phyloP scores from a whole-genome alignment of 2,888 invertebrate species.

The Adineta ricciae region DNA sequence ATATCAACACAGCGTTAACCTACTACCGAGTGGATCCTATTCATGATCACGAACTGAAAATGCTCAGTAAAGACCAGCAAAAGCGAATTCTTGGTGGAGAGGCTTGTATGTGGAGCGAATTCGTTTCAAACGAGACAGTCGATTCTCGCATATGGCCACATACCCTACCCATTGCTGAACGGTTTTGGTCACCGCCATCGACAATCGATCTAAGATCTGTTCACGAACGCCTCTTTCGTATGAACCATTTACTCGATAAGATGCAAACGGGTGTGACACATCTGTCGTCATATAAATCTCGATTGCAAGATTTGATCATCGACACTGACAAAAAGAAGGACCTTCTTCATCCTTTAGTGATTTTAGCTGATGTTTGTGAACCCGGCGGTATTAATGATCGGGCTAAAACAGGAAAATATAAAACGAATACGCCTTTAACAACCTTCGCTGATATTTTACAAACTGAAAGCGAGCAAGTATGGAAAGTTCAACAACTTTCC shows the following conservation, averaged over 20 bases:
- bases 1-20: not conserved
- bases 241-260: not conserved
- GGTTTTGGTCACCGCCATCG: not conserved
- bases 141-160: conserved; percentile 1
- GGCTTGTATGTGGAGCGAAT: conserved; percentile 73
- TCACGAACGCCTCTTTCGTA: not conserved
- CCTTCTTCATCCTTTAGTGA: not conserved
- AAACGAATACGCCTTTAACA: not conserved
- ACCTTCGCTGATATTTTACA: not conserved
- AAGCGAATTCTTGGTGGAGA: conserved; percentile 72
- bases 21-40: not conserved
- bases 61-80: conserved; percentile 52
- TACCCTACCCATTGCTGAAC: not conserved
- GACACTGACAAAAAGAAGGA: not conserved
- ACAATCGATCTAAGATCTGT: not conserved
- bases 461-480: not conserved
- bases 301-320: not conserved
- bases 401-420: not conserved
- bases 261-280: not conserved
- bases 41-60: not conserved
- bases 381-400: not conserved
- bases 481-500: not conserved
- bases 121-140: not conserved
- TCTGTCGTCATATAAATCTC: not conserved
- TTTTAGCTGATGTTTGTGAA: conserved; percentile 9